Conservation (phyloP, 2,888 invertebrate genomes). For the Erebia epiphron region DNA sequence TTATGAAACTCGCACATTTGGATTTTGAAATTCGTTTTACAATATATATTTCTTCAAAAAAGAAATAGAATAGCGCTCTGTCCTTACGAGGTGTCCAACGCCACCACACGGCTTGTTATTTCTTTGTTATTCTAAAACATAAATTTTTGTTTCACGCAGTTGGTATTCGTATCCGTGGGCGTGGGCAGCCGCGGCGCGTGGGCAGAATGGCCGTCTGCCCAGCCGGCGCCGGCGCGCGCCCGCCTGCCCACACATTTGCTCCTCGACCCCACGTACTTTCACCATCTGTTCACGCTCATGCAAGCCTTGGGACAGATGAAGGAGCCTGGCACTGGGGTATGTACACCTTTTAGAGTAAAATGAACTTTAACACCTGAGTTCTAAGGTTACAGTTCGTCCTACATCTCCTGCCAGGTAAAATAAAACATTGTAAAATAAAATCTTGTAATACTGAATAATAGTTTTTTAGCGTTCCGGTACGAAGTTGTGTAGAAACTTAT, state of each 20-base stretch:
- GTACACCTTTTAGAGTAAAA: neutral
- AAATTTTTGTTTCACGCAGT: constrained; percentile 63
- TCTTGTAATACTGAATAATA: too few relatives aligned
- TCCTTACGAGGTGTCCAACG: too few relatives aligned
- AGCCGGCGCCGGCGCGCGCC: constrained; percentile 93
- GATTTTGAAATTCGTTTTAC: too few relatives aligned
- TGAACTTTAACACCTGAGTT: neutral
- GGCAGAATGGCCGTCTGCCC: constrained; percentile 91
- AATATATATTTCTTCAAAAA: too few relatives aligned
- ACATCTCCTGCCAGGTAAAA: neutral
- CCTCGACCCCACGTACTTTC: constrained; percentile 93
- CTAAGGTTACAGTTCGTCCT: neutral
- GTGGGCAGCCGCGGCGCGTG: constrained; percentile 87
- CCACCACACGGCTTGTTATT: neutral
- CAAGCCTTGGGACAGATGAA: constrained; percentile 94
- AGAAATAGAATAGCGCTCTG: too few relatives aligned
- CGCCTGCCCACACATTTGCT: constrained; percentile 93
- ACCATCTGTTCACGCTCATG: constrained; percentile 95
- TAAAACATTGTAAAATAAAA: too few relatives aligned
- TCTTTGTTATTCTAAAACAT: neutral
- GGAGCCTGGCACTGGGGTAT: constrained; percentile 87
- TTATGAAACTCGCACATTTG: too few relatives aligned
- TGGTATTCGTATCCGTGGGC: constrained; percentile 96
- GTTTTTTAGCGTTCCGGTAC: too few relatives aligned
- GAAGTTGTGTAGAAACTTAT: too few relatives aligned